Evolutionary conservation across 2,888 invertebrate genomes (phyloP).

Genomic region (Himalopsyche japonica): DNA sequence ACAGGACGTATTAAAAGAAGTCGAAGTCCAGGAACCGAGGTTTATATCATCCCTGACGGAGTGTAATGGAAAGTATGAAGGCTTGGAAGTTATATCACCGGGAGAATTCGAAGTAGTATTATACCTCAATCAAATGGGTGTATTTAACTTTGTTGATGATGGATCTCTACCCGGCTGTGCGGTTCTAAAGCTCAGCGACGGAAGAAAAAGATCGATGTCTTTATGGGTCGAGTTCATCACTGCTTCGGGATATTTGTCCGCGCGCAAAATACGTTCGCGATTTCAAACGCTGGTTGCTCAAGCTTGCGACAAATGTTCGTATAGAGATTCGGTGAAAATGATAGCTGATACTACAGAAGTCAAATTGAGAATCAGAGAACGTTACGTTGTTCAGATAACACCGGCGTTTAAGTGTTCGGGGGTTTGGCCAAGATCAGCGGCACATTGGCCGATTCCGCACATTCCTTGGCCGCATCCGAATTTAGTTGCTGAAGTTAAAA

Average conservation of each 20-base stretch:
- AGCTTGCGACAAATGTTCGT: constrained; percentile 91
- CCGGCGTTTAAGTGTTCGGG: constrained; percentile 93
- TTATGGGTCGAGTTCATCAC: constrained; percentile 98
- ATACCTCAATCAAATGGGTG: constrained; percentile 96
- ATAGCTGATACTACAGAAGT: constrained; percentile 93
- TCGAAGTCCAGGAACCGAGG: constrained; percentile 91
- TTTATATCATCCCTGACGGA: constrained; percentile 90
- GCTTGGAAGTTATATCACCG: constrained; percentile 90
- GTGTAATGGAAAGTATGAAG: constrained; percentile 88
- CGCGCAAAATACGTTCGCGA: constrained; percentile 88
- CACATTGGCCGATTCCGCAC: constrained; percentile 90
- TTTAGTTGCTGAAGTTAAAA: constrained; percentile 88
- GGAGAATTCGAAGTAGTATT: constrained; percentile 93
- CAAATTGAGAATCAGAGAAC: constrained; percentile 82
- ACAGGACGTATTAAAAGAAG: constrained; percentile 92
- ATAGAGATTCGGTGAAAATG: constrained; percentile 91
- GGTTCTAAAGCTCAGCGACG: constrained; percentile 93
- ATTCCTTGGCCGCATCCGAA: constrained; percentile 93
- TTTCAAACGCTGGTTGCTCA: constrained; percentile 88
- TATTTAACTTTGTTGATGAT: constrained; percentile 95
- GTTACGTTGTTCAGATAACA: constrained; percentile 91
- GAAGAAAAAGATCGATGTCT: constrained; percentile 94
- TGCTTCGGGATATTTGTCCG: constrained; percentile 91
- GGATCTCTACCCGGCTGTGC: constrained; percentile 91
- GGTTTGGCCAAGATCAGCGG: constrained; percentile 91